A percentile compares a stretch with the other conserved stretches of the same genome.
These are phyloP conservation scores for Megaustenia siamemsis DNA, from an alignment of 2,888 invertebrate genomes.

Conservation along the genomic window DNA sequence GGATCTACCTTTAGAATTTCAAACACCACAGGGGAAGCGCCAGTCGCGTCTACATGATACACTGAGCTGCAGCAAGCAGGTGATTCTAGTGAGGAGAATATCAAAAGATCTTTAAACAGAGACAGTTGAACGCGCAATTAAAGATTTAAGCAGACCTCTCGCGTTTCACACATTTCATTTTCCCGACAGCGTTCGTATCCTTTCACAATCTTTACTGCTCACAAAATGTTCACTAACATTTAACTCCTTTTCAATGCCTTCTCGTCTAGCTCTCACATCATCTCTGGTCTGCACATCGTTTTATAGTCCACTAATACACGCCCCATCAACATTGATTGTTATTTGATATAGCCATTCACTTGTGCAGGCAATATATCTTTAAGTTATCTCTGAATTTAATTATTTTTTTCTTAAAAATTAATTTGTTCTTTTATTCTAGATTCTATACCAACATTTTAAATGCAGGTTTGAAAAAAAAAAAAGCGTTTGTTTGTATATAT, in stretches of 20 bases:
- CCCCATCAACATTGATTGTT: no score
- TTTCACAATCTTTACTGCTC: background rate
- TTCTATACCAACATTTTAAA: no score
- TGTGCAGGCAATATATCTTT: no score
- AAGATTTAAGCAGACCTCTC: background rate
- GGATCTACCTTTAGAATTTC: background rate
- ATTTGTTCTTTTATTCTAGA: no score
- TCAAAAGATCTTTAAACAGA: background rate
- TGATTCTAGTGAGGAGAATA: constrained; percentile 8
- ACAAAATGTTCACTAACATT: background rate
- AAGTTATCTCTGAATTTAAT: no score
- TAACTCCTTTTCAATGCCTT: background rate
- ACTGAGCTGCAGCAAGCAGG: constrained; percentile 10
- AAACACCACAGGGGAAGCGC: background rate
- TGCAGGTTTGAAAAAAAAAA: no score
- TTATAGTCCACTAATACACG: no score
- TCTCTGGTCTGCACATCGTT: background rate
- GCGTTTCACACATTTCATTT: constrained; percentile 15
- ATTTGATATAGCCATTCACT: no score
- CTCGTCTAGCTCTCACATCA: background rate
- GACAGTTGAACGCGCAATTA: constrained; percentile 25
- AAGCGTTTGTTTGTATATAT: no score
- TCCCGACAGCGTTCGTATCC: background rate
- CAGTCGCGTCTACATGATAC: constrained; percentile 8
- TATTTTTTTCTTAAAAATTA: no score